Conservation (phyloP, 2,113 vertebrate genomes). For the Nematolebias whitei region DNA sequence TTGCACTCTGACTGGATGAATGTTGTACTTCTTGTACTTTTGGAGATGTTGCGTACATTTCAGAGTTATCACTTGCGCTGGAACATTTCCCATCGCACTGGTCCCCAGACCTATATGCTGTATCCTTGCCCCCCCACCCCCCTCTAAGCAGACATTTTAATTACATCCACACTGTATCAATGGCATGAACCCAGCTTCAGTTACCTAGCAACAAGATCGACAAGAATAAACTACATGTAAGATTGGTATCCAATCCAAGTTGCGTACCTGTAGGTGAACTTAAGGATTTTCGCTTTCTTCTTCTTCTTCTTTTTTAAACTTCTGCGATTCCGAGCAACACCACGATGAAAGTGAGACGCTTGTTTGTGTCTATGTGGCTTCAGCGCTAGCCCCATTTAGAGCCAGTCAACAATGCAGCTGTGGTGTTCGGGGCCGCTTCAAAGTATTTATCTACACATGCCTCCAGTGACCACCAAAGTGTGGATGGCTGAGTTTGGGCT, state of each 20-base stretch:
- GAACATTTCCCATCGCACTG: background rate
- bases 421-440: constrained; percentile 69
- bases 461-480: constrained; percentile 75
- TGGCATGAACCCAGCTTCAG: constrained; percentile 76
- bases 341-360: constrained; percentile 23
- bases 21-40: background rate
- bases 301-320: background rate
- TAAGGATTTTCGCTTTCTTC: constrained; percentile 47
- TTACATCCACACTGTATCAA: constrained; percentile 75
- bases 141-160: constrained; percentile 64
- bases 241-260: constrained; percentile 72
- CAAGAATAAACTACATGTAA: constrained; percentile 77
- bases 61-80: too few species aligned
- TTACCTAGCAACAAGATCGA: constrained; percentile 82
- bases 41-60: background rate
- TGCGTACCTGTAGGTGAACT: constrained; percentile 69
- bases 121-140: constrained; percentile 44
- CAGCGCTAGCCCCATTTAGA: constrained; percentile 58
- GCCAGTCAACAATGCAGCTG: constrained; percentile 75
- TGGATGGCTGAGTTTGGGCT: constrained; percentile 69
- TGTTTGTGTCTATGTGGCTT: constrained; percentile 47
- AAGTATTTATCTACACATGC: constrained; percentile 79
- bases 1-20: constrained; percentile 36
- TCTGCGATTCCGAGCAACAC: constrained; percentile 19
- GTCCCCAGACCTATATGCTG: constrained; percentile 47